Conservation (phyloP, 2,888 invertebrate species). For the Timandra comae region DNA sequence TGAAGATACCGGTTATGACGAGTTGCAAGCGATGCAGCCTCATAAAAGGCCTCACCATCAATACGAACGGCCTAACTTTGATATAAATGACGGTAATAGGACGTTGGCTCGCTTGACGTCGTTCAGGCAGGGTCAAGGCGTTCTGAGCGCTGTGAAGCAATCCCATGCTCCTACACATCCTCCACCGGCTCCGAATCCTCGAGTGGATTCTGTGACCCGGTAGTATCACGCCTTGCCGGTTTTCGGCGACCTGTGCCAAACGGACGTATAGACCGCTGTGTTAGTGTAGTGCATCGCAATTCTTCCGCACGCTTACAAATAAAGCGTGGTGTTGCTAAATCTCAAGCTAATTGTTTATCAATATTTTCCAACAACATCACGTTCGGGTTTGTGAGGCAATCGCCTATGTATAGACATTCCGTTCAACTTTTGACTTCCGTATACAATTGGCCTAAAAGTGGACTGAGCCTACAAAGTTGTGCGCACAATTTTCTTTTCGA, state of each 20-base stretch:
- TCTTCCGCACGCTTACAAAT: constrained; percentile 45
- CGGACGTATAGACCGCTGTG: constrained; percentile 62
- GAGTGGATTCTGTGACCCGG: constrained; percentile 67
- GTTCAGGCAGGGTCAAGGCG: constrained; percentile 56
- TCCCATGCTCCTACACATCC: constrained; percentile 52
- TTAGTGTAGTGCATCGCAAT: constrained; percentile 52
- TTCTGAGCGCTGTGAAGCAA: constrained; percentile 37
- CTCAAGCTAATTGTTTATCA: no score
- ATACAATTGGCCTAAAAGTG: constrained; percentile 12
- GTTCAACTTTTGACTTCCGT: constrained; percentile 8
- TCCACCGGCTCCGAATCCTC: constrained; percentile 59
- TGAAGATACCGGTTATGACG: constrained; percentile 63
- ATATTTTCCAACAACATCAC: no score
- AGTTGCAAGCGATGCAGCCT: constrained; percentile 63
- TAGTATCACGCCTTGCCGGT: constrained; percentile 74
- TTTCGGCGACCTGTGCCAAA: constrained; percentile 76
- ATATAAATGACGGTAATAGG: constrained; percentile 47
- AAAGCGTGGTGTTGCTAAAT: no score
- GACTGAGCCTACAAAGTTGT: constrained; percentile 13
- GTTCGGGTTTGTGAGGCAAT: constrained; percentile 2
- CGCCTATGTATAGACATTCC: constrained; percentile 2
- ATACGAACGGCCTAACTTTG: constrained; percentile 70
- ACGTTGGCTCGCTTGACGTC: constrained; percentile 62
- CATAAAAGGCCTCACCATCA: constrained; percentile 62
- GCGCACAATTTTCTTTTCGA: constrained; percentile 16